Evolutionary conservation across 2,113 vertebrate species (phyloP), one percentile per base, ranked within the genome.

Genomic region (Tiliqua scincoides): DNA sequence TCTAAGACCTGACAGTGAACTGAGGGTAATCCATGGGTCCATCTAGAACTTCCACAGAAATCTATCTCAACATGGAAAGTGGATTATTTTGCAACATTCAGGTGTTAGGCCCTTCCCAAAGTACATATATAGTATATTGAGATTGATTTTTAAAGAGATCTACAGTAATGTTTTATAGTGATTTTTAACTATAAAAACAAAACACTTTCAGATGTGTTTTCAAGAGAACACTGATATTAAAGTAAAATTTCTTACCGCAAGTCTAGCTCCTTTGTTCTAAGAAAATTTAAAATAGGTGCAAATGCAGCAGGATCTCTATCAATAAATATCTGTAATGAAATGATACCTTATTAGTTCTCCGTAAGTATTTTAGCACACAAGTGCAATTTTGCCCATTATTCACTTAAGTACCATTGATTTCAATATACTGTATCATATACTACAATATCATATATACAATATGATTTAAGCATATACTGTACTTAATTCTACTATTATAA

Each of bases 211-310:
- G 10, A 86, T 73, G 52, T 52, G 21, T 72, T 83, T 32, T 63
- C 27, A 70, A 30, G 63, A 73, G 65, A 10, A 54, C 32, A 40
- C 68, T 90, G 20, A 73, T 82, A 72, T 65, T 52, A 48, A 87
- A 65, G 27, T 63, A 79, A 0, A 72, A 61, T 20, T 87, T 89
- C 95, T 96, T 96, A 99, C 99, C 99, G 93, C 90, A 99, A 94
- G 85, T 99, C 99, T 92, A 99, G 94, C 90, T 99, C 99, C 95
- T 99, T 99, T 87, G 99, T 99, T 92, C 99, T 96, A 93, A 99
- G 99, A 94, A 99, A 99, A 96, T 99, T 99, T 94, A 99, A 95
- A 96, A 99, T 99, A 82, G 99, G 99, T 93, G 98, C 98, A 97
- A 99, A 99, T 57, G 98, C 98, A 93, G 98, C 97, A 4, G 99